A percentile compares a stretch with the other conserved stretches of the same genome.
Evolutionary conservation across 2,888 invertebrate species (phyloP).

Genomic region (Euzetes globulus): DNA sequence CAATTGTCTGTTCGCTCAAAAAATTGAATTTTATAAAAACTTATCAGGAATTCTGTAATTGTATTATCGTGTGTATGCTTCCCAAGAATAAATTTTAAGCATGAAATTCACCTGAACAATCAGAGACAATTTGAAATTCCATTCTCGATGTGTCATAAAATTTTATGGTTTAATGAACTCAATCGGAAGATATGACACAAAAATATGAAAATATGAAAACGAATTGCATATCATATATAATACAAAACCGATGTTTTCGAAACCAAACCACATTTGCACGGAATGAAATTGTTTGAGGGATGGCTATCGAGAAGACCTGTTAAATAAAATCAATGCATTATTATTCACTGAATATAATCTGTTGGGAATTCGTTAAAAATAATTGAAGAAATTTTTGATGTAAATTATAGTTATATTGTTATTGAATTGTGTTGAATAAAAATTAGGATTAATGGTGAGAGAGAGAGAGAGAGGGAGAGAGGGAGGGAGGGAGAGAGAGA

Average conservation of each 20-base stretch:
- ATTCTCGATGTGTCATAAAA: not conserved
- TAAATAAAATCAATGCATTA: too few relatives aligned
- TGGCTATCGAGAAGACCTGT: not conserved
- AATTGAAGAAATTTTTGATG: too few relatives aligned
- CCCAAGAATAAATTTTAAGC: too few relatives aligned
- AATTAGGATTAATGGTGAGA: not conserved
- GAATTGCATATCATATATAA: not conserved
- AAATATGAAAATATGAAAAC: not conserved
- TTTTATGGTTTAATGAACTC: not conserved
- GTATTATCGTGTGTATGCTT: too few relatives aligned
- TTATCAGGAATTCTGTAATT: too few relatives aligned
- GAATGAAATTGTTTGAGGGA: not conserved
- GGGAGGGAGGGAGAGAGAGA: not conserved
- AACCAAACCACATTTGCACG: too few relatives aligned
- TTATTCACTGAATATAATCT: too few relatives aligned
- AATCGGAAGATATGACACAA: not conserved
- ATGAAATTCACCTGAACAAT: not conserved
- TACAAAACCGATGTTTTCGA: not conserved
- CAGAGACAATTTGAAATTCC: not conserved
- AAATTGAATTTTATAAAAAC: too few relatives aligned
- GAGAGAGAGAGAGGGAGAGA: not conserved
- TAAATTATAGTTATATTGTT: too few relatives aligned
- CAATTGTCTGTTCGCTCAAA: too few relatives aligned
- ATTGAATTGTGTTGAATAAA: not conserved
- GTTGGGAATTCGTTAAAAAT: too few relatives aligned